These are phyloP conservation scores for Odocoileus virginianus DNA, from an alignment of 2,113 vertebrate species.

Conservation along the genomic window DNA sequence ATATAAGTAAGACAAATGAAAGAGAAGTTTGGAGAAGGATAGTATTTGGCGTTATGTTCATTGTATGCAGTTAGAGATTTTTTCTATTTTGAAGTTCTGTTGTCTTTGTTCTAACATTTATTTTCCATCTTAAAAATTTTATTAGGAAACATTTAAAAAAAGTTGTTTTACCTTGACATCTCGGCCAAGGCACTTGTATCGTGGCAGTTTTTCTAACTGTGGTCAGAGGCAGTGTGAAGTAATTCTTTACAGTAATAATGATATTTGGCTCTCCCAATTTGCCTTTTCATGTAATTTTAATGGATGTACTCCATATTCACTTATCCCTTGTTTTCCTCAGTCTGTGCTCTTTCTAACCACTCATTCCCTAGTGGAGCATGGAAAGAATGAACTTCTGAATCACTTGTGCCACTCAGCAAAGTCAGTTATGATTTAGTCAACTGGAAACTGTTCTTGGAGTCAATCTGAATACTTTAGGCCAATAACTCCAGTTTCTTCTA, in stretches of 20 bases:
- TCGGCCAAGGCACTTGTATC: background rate
- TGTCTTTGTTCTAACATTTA: constrained; percentile 2
- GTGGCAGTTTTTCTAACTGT: background rate
- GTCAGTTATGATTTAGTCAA: background rate
- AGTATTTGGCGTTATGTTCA: background rate
- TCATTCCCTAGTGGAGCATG: background rate
- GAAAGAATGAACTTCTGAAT: background rate
- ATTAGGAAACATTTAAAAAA: background rate
- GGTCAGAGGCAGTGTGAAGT: background rate
- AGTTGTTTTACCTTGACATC: background rate
- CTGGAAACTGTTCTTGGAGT: background rate
- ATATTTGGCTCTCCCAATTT: background rate
- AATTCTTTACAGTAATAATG: background rate
- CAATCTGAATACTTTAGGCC: background rate
- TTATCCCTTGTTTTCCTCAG: background rate
- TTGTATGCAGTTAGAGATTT: background rate
- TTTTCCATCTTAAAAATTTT: background rate
- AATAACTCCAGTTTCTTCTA: background rate
- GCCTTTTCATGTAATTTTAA: background rate
- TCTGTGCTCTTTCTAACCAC: background rate
- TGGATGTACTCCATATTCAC: background rate
- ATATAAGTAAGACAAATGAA: constrained; percentile 34
- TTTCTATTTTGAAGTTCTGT: background rate
- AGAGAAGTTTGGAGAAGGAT: background rate
- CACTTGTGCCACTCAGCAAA: background rate